phyloP scores from a whole-genome alignment of 2,797 vertebrate genomes.

The Melopsittacus undulatus region DNA sequence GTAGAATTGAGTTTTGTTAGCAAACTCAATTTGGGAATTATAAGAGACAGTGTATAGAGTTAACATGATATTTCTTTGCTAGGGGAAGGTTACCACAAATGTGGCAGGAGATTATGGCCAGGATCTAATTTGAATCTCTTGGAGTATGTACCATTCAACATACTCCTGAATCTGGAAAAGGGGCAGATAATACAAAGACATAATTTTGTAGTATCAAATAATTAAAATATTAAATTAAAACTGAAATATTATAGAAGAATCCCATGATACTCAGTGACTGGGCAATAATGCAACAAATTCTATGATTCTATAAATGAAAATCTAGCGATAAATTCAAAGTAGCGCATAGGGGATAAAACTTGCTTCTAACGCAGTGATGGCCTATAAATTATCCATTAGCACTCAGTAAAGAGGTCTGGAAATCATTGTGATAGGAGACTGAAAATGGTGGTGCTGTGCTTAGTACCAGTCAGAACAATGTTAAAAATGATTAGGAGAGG shows the following conservation, averaged over 20 bases:
- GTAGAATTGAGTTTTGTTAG: not conserved
- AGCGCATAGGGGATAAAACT: not conserved
- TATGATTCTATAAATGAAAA: not conserved
- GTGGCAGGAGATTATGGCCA: not conserved
- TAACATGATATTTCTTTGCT: not conserved
- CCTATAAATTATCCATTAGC: conserved; percentile 49
- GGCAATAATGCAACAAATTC: conserved; percentile 12
- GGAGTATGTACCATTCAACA: not conserved
- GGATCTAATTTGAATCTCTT: not conserved
- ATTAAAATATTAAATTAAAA: conserved; percentile 55
- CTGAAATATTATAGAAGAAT: not conserved
- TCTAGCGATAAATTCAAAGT: conserved; percentile 37
- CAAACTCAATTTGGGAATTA: not conserved
- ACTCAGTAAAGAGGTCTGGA: not conserved
- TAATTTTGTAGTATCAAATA: conserved; percentile 20
- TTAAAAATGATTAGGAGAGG: not conserved
- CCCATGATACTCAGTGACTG: not conserved
- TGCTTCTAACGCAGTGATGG: not conserved
- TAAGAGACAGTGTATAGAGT: not conserved
- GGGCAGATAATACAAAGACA: not conserved
- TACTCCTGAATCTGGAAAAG: not conserved
- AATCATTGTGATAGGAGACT: conserved; percentile 1
- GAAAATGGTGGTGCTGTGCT: not conserved
- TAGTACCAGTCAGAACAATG: not conserved
- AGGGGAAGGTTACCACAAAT: not conserved